phyloP scores from a whole-genome alignment of 1,140 invertebrate genomes.

The Aphaenogaster floridana region DNA sequence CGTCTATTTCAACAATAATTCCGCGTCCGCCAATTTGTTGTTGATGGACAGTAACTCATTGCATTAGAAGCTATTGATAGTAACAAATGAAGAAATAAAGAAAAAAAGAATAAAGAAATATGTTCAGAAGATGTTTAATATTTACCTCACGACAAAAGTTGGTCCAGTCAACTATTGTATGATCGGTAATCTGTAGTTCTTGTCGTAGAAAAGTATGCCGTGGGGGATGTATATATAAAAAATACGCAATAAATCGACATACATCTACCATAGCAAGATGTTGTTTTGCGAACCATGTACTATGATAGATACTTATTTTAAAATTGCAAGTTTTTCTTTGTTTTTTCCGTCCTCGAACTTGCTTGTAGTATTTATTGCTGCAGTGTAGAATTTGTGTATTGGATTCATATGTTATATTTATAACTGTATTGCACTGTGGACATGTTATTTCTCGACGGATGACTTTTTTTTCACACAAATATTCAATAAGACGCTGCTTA shows the following conservation, averaged over 20 bases:
- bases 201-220: not conserved
- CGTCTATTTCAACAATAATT: not conserved
- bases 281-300: not conserved
- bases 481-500: not conserved
- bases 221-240: not conserved
- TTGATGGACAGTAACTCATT: not conserved
- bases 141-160: conserved; percentile 4
- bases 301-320: not conserved
- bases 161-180: not conserved
- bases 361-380: not conserved
- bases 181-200: not conserved
- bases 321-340: not conserved
- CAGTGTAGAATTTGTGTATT: not conserved
- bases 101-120: not conserved
- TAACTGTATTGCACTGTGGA: not conserved
- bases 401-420: not conserved
- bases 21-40: not conserved
- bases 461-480: not conserved
- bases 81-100: not conserved
- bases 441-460: conserved; percentile 3
- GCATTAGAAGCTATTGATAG: not conserved
- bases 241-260: not conserved
- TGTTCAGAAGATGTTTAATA: not conserved
- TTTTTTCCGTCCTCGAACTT: not conserved
- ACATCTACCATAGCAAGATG: not conserved